Evolutionary conservation across 2,113 vertebrate species (phyloP), one percentile per base, ranked within the genome.

Genomic region (Daphoenositta chrysoptera): DNA sequence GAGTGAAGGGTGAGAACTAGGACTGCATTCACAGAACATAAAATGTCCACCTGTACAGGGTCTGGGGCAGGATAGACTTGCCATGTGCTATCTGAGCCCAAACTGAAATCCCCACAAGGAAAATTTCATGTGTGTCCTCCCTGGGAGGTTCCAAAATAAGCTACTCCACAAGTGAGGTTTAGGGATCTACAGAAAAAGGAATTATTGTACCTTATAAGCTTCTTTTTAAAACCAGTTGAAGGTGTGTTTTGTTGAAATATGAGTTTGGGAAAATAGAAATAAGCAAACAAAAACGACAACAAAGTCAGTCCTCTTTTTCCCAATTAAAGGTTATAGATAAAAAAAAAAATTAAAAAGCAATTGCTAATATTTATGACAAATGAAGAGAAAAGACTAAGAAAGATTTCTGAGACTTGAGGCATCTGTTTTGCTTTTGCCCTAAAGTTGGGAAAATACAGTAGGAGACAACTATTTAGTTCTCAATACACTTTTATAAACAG

Each of bases 1-100:
- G 15, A 58, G 13, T 24, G 28, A 72, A 77, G 9, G 13, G 4
- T 78, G 23, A 77, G 13, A 69, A 65, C 27, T 9, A n/a, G 5
- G 12, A 23, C 14, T 58, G 17, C 2, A 2, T 77, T 78, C 4
- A 3, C 14, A 40, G 7, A 58, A 35, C 3, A 22, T 0, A 1
- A 0, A 8, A 44, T 20, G 5, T 17, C 31, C 6, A 66, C 12
- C 16, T 69, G 2, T 26, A 40, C 11, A 81, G 23, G 5, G 3
- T 31, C 19, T 64, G 33, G 14, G 24, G 9, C 9, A 76, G 5
- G 15, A 60, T 71, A 63, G 33, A 42, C 10, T 51, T 54, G 9
- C 3, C 21, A n/a, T 42, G 7, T 44, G 11, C 9, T 60, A 31
- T 58, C 33, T 72, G 35, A 80, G 28, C 10, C 53, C 18, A 89